These are phyloP conservation scores for Chloropsis hardwickii DNA, from an alignment of 2,113 vertebrate species.

Conservation along the genomic window DNA sequence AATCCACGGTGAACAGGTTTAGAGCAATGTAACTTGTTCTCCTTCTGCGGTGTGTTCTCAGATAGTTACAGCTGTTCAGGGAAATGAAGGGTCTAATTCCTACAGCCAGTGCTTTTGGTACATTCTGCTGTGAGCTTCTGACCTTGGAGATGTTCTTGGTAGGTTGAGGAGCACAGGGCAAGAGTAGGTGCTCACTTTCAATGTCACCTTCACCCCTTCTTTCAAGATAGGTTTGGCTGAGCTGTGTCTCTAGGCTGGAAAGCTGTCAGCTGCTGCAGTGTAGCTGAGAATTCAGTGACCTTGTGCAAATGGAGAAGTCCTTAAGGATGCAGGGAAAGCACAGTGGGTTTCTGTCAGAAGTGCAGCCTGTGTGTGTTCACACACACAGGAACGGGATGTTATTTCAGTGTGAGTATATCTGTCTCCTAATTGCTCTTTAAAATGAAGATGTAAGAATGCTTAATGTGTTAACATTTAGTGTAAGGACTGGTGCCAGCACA, in stretches of 20 bases:
- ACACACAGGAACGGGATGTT: neutral
- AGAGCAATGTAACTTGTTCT: neutral
- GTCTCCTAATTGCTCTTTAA: conserved; percentile 31
- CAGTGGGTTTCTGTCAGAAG: neutral
- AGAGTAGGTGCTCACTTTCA: neutral
- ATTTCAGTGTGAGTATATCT: neutral
- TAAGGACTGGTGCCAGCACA: neutral
- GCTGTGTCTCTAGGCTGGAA: neutral
- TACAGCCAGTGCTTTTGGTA: neutral
- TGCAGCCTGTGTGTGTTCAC: neutral
- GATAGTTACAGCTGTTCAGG: neutral
- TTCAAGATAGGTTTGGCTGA: neutral
- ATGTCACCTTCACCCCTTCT: neutral
- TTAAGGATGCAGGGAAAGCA: neutral
- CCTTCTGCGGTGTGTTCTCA: neutral
- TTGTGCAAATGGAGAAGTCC: neutral
- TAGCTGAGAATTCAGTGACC: neutral
- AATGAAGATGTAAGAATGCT: conserved; percentile 32
- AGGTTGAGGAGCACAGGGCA: neutral
- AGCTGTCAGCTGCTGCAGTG: neutral
- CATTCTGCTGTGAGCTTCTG: neutral
- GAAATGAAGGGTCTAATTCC: neutral
- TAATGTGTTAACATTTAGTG: conserved; percentile 18
- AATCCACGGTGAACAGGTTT: neutral
- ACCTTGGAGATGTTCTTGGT: neutral